phyloP scores from a whole-genome alignment of 2,797 vertebrate genomes.

The Phataginus tetradactyla region DNA sequence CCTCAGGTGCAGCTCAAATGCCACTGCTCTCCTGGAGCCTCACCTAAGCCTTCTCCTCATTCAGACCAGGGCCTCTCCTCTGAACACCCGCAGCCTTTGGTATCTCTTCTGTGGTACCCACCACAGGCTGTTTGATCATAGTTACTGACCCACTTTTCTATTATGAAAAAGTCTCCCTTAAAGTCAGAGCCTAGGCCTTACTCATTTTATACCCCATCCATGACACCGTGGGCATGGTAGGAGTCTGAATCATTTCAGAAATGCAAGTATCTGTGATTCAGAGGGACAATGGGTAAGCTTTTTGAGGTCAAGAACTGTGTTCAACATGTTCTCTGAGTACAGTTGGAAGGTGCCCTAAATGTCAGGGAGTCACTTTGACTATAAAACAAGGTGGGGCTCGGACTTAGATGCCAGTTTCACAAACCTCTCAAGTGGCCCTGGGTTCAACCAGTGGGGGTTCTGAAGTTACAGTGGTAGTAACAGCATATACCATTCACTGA shows the following conservation, averaged over 20 bases:
- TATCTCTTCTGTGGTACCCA: background rate
- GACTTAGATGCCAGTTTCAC: background rate
- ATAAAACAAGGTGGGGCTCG: background rate
- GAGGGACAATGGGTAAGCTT: background rate
- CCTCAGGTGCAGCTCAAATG: background rate
- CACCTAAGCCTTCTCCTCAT: background rate
- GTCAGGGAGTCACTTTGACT: background rate
- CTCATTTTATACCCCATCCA: background rate
- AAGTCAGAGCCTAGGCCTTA: background rate
- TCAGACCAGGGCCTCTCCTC: background rate
- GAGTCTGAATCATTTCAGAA: background rate
- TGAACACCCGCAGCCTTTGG: background rate
- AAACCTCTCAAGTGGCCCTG: background rate
- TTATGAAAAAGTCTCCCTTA: background rate
- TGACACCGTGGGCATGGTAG: fast-evolving
- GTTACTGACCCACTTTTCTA: background rate
- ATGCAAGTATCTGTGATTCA: background rate
- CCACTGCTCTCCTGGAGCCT: too few relatives aligned
- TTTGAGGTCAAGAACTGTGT: background rate
- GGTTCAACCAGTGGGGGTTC: background rate
- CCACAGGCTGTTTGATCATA: background rate
- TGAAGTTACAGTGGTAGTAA: fast-evolving
- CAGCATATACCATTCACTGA: too few relatives aligned
- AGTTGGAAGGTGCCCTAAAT: background rate
- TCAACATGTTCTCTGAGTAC: background rate